Evolutionary conservation across 2,797 vertebrate genomes (phyloP).

Genomic region (Scleropages formosus): DNA sequence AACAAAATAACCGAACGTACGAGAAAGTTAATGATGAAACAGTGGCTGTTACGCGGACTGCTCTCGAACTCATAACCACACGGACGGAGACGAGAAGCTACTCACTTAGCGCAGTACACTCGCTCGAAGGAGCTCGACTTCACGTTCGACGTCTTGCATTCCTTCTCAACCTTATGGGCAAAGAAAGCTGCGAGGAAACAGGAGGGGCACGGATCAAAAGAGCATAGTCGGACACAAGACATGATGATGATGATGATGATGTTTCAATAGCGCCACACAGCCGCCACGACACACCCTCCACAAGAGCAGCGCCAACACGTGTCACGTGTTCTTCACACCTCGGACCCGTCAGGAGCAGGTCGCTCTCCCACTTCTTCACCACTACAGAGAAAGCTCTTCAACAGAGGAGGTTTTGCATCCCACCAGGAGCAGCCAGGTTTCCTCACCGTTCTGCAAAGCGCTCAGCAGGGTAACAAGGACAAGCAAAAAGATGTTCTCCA

Average conservation of each 20-base stretch:
- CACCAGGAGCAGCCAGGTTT: not conserved
- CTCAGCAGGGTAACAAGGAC: constrained; percentile 86
- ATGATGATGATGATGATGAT: no score
- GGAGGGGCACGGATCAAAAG: not conserved
- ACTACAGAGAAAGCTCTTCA: not conserved
- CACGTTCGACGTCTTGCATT: constrained; percentile 65
- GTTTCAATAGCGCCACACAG: no score
- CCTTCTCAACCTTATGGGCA: constrained; percentile 84
- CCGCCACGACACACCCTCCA: no score
- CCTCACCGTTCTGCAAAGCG: constrained; percentile 87
- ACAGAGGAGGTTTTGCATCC: not conserved
- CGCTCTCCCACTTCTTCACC: not conserved
- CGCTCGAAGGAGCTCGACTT: constrained; percentile 74
- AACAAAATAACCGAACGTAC: not conserved
- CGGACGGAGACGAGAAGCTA: constrained; percentile 35
- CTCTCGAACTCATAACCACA: not conserved
- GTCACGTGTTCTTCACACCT: no score
- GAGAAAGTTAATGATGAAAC: not conserved
- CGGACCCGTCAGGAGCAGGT: no score
- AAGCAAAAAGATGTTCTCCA: constrained; percentile 81
- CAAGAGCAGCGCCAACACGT: no score
- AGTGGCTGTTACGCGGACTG: not conserved
- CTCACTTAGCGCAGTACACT: constrained; percentile 90
- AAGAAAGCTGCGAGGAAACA: constrained; percentile 75
- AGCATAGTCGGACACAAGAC: not conserved